Evolutionary conservation across 2,113 vertebrate species (phyloP).

Genomic region (Cyanoramphus novaezelandiae): DNA sequence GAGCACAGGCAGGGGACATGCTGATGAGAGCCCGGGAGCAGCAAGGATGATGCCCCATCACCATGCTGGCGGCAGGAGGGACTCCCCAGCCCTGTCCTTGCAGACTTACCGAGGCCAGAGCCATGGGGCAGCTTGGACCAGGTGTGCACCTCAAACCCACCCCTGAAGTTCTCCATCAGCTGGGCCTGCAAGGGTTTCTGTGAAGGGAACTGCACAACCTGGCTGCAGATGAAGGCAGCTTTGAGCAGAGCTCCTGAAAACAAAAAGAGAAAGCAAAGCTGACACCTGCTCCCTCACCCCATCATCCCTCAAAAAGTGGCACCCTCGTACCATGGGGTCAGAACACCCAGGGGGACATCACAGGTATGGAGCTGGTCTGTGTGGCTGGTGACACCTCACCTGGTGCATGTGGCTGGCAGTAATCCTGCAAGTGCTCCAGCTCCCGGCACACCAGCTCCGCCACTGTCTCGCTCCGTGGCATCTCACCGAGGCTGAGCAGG

Average conservation of each 20-base stretch:
- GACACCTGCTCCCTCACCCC: not conserved
- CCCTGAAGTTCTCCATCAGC: constrained; percentile 79
- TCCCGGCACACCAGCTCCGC: constrained; percentile 75
- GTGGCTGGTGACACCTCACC: constrained; percentile 63
- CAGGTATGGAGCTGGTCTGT: not conserved
- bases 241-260: constrained; percentile 90
- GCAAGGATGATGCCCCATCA: fast-evolving
- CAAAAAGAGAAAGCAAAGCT: not conserved
- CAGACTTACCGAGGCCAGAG: constrained; percentile 88
- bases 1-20: not conserved
- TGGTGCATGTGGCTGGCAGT: constrained; percentile 91
- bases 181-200: constrained; percentile 78
- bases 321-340: not conserved
- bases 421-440: constrained; percentile 84
- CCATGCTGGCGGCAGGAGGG: not conserved
- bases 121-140: constrained; percentile 93
- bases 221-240: constrained; percentile 88
- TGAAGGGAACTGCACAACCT: constrained; percentile 78
- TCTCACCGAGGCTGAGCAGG: constrained; percentile 72
- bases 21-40: fast-evolving
- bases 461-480: constrained; percentile 39
- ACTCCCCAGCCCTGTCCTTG: not conserved
- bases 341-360: fast-evolving
- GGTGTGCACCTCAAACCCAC: constrained; percentile 90
- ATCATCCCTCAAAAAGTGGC: fast-evolving